phyloP scores from a whole-genome alignment of 2,113 vertebrate genomes.

The Xiphophorus hellerii region DNA sequence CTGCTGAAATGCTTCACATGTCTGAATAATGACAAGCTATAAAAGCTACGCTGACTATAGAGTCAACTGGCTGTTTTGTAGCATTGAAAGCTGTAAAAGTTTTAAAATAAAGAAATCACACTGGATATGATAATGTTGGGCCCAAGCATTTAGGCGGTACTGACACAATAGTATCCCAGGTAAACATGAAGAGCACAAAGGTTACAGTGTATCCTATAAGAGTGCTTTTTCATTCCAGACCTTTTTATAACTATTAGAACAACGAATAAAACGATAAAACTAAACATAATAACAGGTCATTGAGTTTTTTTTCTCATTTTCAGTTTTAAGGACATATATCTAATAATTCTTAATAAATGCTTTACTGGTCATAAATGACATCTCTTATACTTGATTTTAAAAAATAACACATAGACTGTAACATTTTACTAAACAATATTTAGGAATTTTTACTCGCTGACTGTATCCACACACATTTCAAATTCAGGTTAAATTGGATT shows the following conservation, averaged over 20 bases:
- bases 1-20: slow-evolving; percentile 70
- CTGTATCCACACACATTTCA: too few relatives aligned
- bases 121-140: not conserved
- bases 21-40: slow-evolving; percentile 71
- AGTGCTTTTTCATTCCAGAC: not conserved
- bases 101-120: slow-evolving; percentile 36
- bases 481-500: not conserved
- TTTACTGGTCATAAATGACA: too few relatives aligned
- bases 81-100: slow-evolving; percentile 20
- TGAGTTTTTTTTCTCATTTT: too few relatives aligned
- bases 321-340: too few relatives aligned
- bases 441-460: too few relatives aligned
- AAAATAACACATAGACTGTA: too few relatives aligned
- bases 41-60: slow-evolving; percentile 69
- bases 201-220: not conserved
- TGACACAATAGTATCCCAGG: not conserved
- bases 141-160: not conserved
- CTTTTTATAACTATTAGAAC: too few relatives aligned
- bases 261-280: not conserved
- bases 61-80: slow-evolving; percentile 55
- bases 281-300: too few relatives aligned
- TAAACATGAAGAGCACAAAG: slow-evolving; percentile 1
- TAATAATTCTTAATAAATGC: too few relatives aligned
- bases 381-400: too few relatives aligned
- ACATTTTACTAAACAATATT: too few relatives aligned